These are phyloP conservation scores for Hippopotamyrus pictus DNA, from an alignment of 2,797 vertebrate genomes.

Conservation along the genomic window DNA sequence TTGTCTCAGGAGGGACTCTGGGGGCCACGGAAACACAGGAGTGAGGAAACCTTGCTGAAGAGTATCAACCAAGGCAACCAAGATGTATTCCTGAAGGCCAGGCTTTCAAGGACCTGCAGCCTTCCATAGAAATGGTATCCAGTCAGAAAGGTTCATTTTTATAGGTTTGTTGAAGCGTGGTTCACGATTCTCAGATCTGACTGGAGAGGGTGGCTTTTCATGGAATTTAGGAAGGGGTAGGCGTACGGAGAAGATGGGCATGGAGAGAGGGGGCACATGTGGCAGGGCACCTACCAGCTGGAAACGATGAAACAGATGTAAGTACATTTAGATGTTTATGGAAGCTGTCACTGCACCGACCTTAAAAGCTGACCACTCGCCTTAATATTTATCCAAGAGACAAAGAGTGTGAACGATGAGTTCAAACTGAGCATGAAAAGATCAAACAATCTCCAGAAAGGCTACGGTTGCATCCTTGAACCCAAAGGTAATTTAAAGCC, in stretches of 20 bases:
- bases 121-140: neutral
- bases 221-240: neutral
- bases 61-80: neutral
- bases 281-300: constrained; percentile 34
- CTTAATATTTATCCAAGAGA: constrained; percentile 58
- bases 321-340: constrained; percentile 46
- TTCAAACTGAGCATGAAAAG: constrained; percentile 50
- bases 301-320: constrained; percentile 42
- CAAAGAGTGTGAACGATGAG: constrained; percentile 53
- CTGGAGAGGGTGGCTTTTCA: neutral
- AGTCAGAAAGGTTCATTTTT: neutral
- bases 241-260: neutral
- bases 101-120: neutral
- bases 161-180: neutral
- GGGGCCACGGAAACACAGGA: neutral
- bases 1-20: neutral
- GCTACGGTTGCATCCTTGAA: constrained; percentile 40
- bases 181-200: neutral
- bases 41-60: neutral
- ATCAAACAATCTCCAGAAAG: constrained; percentile 36
- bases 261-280: neutral
- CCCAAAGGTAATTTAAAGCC: constrained; percentile 39
- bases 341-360: constrained; percentile 55
- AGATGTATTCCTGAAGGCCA: neutral
- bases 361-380: constrained; percentile 49